Conservation (phyloP, 1,140 invertebrate genomes). For the Drosophila equinoxialis region DNA sequence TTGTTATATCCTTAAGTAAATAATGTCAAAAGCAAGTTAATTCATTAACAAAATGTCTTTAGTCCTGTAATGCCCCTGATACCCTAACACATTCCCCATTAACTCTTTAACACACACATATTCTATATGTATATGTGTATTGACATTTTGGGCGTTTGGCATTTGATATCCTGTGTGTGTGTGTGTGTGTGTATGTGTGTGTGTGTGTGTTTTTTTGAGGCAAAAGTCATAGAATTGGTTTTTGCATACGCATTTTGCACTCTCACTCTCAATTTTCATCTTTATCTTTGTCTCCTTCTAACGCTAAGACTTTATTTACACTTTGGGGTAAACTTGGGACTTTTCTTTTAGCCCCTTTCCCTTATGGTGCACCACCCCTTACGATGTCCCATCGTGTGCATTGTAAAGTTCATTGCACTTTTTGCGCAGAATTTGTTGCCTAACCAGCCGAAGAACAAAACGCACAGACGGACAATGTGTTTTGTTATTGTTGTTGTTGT, state of each 20-base stretch:
- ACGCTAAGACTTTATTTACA: conserved; percentile 39
- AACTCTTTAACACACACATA: not conserved
- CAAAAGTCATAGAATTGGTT: conserved; percentile 53
- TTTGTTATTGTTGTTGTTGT: conserved; percentile 49
- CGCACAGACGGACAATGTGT: conserved; percentile 66
- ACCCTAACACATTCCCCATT: not conserved
- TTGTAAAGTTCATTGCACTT: conserved; percentile 74
- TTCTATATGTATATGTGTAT: conserved; percentile 2
- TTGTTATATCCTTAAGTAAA: too few relatives aligned
- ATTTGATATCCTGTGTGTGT: conserved; percentile 27
- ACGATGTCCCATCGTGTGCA: conserved; percentile 40
- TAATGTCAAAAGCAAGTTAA: too few relatives aligned
- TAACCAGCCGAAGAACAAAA: conserved; percentile 78
- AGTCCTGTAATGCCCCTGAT: not conserved
- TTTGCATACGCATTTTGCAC: conserved; percentile 40
- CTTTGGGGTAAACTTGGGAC: conserved; percentile 51
- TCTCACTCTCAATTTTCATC: conserved; percentile 42
- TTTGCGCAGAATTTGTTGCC: conserved; percentile 80
- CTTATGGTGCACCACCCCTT: conserved; percentile 17
- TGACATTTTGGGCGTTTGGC: conserved; percentile 58
- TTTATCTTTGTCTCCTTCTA: not conserved
- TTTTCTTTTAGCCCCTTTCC: conserved; percentile 31
- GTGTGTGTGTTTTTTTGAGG: conserved; percentile 35
- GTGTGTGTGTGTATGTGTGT: too few relatives aligned
- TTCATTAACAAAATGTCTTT: too few relatives aligned